Base-by-base conservation (phyloP, 2,888 invertebrate species). In the Andricus curvator region DNA sequence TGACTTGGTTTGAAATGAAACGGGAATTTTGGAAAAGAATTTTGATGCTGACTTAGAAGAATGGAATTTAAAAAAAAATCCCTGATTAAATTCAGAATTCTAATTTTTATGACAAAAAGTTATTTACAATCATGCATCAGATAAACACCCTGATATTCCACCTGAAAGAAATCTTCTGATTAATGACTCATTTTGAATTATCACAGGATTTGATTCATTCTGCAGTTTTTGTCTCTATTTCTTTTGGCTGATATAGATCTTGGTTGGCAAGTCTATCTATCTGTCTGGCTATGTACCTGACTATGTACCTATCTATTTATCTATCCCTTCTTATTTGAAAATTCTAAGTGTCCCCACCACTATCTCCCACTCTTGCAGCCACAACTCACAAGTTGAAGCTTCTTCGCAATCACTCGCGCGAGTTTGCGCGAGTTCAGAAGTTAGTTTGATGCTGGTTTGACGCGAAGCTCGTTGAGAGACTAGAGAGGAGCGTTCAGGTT, bases 351-450 rank as follows among this genome's bases (percentile, higher is more conserved):
- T 74, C 74, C 74, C 74, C 74, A 48, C 74, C 33, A 74, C 33
- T 11, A 56, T 56, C 74, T 74, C 74, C 74, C 74, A 62, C 62
- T 62, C 62, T 62, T 22, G 25, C 15, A 62, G 22, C 25, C 15
- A 74, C 74, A 48, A 17, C 48, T 48, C 44, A 15, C 33, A 51
- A 70, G 70, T 70, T 51, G n/a, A 74, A 56, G 74, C 74, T 74
- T 74, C 74, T 74, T 74, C 56, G 74, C 33, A 74, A 74, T 56
- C 51, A 74, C 51, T 74, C 51, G 51, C 51, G 74, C 74, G 74
- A 74, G 74, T 74, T 56, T n/a, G 51, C 51, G 74, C 74, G 74
- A 74, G 74, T 74, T 56, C 33, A 74, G 51, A 74, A 74, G 74
- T 74, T 51, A 74, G 74, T 74, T 74, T 62, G 56, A 56, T 56